Evolutionary conservation across 2,113 vertebrate species (phyloP), one percentile per base, ranked within the genome.

Genomic region (Pseudorectes ferrugineus): DNA sequence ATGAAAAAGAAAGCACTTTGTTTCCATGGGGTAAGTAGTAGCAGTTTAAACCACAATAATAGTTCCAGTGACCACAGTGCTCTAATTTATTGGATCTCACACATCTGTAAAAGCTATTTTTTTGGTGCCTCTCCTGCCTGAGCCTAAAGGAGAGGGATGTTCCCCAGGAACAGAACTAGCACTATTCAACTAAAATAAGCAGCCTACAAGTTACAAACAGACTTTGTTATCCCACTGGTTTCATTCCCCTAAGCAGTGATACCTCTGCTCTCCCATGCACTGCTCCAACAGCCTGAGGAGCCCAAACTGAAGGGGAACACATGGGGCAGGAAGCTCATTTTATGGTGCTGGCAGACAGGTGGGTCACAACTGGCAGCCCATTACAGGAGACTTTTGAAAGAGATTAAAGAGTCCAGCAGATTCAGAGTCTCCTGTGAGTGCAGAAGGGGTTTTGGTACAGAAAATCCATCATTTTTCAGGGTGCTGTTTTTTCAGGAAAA

Each of bases 11-110:
- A 71, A 92, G 80, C 52, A 61, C 68, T 95, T 91, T 87, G 86
- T 96, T 96, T 93, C 87, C 94, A 91, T n/a, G 65, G 89, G 95
- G 89, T 91, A 91, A 91, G 93, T 81, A 89, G 87, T 74, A 95
- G 91, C 86, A 89, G 61, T 87, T 95, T 72, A 89, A 91, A 91
- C 93, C 93, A 92, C 94, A 93, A n/a, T 72, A 89, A 84, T 87
- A 78, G 84, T 89, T 97, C 91, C 96, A 96, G 70, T 59, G 92
- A 95, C 86, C 91, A 89, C 86, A 91, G 73, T 9, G 38, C 67
- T 87, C 87, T 89, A 68, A 86, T 95, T 93, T 86, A 68, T 61
- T 75, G 25, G 45, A 63, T 65, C 74, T 87, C 70, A 22, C 38
- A 68, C 2, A 7, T 49, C 81, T 82, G 66, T 65, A 73, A 82